Base-by-base conservation (phyloP, 2,797 vertebrate species). In the Apogon talboti region DNA sequence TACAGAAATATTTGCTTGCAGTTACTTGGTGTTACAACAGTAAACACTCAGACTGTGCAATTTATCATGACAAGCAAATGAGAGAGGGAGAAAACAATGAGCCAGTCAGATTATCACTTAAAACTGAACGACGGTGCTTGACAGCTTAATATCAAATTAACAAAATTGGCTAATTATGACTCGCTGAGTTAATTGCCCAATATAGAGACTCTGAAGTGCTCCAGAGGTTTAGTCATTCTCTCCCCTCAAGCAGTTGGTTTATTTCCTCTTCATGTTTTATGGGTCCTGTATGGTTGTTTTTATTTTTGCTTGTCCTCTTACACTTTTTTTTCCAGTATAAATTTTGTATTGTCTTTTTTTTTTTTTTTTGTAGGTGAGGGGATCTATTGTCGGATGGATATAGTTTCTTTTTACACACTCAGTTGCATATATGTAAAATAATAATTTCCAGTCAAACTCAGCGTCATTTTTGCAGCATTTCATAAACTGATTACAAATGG, bases 121-220 rank as follows among this genome's bases (percentile, higher is more conserved):
- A 91, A 93, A 92, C 91, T 93, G 91, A 94, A 93, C 78, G 76
- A 82, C 90, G 89, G 91, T 87, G 91, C 93, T 94, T 89, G 86
- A 94, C 92, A 93, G 89, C 90, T 92, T 93, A 93, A 93, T 93
- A 93, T 94, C 92, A 92, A 93, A 93, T 94, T 93, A 94, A 92
- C 92, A 93, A 92, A 94, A 94, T 93, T 93, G 92, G 92, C 91
- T 95, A 94, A 95, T 94, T 93, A 93, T 91, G 91, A 91, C 88
- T 93, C 80, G 76, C 90, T 87, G 91, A 92, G 93, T 93, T 91
- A 94, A 95, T 94, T 92, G 89, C 88, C 87, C 90, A 93, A 92
- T 92, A 90, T 92, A 93, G 88, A 92, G 87, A 89, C 86, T 88
- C 79, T 94, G 90, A 92, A 94, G 93, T 94, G 92, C 89, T 89